A percentile compares a stretch with the other conserved stretches of the same genome.
These are phyloP conservation scores for Cerastoderma edule DNA, from an alignment of 2,888 invertebrate species.

Conservation along the genomic window DNA sequence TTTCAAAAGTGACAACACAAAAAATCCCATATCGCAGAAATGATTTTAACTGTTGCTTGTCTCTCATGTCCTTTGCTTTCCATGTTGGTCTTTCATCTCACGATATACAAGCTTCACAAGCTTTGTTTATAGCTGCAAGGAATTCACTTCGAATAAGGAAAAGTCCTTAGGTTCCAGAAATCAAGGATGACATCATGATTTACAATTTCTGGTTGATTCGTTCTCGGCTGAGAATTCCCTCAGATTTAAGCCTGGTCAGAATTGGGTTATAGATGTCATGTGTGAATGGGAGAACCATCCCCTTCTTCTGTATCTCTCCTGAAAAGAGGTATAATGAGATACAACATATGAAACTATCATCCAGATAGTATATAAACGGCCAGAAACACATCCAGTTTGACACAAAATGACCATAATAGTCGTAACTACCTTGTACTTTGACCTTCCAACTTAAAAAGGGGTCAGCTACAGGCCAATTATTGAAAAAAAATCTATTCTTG, in stretches of 20 bases:
- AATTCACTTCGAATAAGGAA: neutral
- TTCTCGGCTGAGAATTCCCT: constrained; percentile 88
- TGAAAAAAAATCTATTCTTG: too few relatives aligned
- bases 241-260: constrained; percentile 92
- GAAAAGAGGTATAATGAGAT: neutral
- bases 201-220: constrained; percentile 31
- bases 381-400: too few relatives aligned
- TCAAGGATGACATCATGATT: neutral
- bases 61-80: neutral
- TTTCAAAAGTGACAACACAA: neutral
- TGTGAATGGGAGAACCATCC: constrained; percentile 95
- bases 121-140: neutral
- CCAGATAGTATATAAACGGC: too few relatives aligned
- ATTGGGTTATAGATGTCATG: constrained; percentile 96
- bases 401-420: too few relatives aligned
- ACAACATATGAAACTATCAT: neutral
- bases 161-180: neutral
- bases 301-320: constrained; percentile 98
- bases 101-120: neutral
- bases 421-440: too few relatives aligned
- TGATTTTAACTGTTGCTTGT: neutral
- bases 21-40: neutral
- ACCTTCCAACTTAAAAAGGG: too few relatives aligned
- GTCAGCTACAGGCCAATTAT: too few relatives aligned
- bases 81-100: neutral